Evolutionary conservation across 2,888 invertebrate species (phyloP).

Genomic region (Trichopria drosophilae): DNA sequence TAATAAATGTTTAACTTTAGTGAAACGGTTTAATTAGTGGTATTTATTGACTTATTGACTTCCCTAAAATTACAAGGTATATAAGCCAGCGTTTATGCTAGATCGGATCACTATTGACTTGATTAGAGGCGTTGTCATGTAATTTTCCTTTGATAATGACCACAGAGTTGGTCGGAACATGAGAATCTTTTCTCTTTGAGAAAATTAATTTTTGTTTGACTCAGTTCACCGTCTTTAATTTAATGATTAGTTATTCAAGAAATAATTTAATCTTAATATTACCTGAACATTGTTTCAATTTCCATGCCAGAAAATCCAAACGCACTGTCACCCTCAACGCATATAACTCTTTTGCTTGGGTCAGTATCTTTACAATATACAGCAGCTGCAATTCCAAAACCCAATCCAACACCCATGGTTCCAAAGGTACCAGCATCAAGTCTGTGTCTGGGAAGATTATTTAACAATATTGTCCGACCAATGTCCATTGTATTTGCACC

Average conservation of each 20-base stretch:
- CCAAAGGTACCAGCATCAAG: conserved; percentile 96
- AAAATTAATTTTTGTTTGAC: too few species aligned
- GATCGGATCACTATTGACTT: too few species aligned
- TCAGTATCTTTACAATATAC: conserved; percentile 82
- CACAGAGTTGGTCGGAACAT: too few species aligned
- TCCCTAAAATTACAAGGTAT: too few species aligned
- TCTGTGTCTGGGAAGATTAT: conserved; percentile 81
- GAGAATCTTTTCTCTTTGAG: too few species aligned
- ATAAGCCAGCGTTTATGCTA: too few species aligned
- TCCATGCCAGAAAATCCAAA: conserved; percentile 99
- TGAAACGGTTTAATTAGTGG: too few species aligned
- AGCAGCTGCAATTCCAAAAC: conserved; percentile 90
- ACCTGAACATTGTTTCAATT: conserved; percentile 89
- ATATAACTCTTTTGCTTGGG: conserved; percentile 82
- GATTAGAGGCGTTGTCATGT: too few species aligned
- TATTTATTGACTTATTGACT: too few species aligned
- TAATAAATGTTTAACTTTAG: too few species aligned
- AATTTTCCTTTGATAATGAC: too few species aligned
- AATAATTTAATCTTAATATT: conserved; percentile 13
- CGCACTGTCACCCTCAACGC: conserved; percentile 96
- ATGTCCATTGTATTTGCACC: conserved; percentile 99
- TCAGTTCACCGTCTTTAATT: conserved; percentile 1
- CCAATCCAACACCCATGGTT: conserved; percentile 94
- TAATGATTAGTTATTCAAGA: background rate
- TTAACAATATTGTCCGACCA: conserved; percentile 85